Evolutionary conservation across 2,888 invertebrate genomes (phyloP), one percentile per base, ranked within the genome.

Genomic region (Adelognathus sp.): DNA sequence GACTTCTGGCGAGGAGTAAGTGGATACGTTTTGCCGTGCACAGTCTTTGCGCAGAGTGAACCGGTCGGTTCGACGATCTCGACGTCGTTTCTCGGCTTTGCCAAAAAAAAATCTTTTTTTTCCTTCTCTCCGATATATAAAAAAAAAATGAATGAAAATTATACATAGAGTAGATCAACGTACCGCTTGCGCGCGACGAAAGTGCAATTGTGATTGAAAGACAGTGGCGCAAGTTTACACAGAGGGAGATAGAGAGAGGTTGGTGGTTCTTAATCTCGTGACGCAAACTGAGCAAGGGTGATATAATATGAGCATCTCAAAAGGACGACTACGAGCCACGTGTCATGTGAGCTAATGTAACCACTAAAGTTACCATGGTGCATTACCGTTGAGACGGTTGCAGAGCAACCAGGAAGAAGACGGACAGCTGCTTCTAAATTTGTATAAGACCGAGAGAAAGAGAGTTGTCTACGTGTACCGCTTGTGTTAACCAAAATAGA

Each of bases 31-130:
- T 58, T 50, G 50, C 21, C 66, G 77, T 81, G 80, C 81, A 81
- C 72, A 77, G 70, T 67, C 76, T 74, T 76, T 75, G 73, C n/a
- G n/a, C 81, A 80, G 79, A 83, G 80, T 81, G 76, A 60, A 73
- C 72, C 77, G 79, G 81, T 80, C 79, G 80, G 79, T 80, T 82
- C 83, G 81, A 81, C 81, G 80, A 83, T 83, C 83, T 64, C 80
- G 80, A 82, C 81, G 83, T 82, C 36, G 77, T 81, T 72, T 7
- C 5, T 27, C 27, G 21, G n/a, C n/a, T n/a, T n/a, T n/a, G n/a
- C n/a, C n/a, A n/a, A n/a, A n/a, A n/a, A n/a, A n/a, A n/a, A n/a
- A n/a, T n/a, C n/a, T n/a, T n/a, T n/a, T n/a, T n/a, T n/a, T n/a
- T n/a, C n/a, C n/a, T n/a, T n/a, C n/a, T n/a, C n/a, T n/a, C n/a